A percentile compares a stretch with the other conserved stretches of the same genome.
These are phyloP conservation scores for Notoglanidium macrostoma DNA, from an alignment of 2,797 vertebrate species.

Conservation along the genomic window DNA sequence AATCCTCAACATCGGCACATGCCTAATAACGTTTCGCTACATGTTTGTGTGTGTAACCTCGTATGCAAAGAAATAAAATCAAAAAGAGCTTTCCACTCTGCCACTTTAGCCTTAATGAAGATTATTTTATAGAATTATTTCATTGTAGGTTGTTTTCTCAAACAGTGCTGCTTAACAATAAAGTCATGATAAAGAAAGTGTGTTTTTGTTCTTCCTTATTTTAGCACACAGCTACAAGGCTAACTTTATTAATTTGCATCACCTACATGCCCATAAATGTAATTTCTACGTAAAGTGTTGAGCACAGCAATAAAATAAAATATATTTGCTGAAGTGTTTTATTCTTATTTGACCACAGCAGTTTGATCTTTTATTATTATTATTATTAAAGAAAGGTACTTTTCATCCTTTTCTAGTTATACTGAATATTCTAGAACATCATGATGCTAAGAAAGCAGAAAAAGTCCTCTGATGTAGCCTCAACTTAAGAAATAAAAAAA, in stretches of 20 bases:
- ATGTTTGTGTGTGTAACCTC: not conserved
- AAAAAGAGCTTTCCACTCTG: not conserved
- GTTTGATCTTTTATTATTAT: not conserved
- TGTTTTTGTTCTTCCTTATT: not conserved
- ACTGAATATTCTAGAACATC: not conserved
- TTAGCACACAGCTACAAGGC: not conserved
- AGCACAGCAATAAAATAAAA: not conserved
- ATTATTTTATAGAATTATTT: conserved; percentile 8
- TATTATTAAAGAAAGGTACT: not conserved
- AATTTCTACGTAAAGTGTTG: not conserved
- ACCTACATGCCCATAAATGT: no score
- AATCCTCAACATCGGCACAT: not conserved
- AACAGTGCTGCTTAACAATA: conserved; percentile 16
- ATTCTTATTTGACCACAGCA: not conserved
- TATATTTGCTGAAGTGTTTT: not conserved
- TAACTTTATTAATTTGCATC: no score
- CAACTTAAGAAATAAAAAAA: not conserved
- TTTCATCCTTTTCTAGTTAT: not conserved
- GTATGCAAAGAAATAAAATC: not conserved
- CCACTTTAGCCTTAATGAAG: not conserved
- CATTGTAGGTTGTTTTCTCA: not conserved
- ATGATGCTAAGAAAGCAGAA: not conserved
- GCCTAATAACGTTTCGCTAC: not conserved
- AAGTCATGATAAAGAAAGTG: not conserved
- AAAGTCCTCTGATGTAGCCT: not conserved